phyloP scores from a whole-genome alignment of 2,797 vertebrate genomes.

The Lophotriccus pileatus region DNA sequence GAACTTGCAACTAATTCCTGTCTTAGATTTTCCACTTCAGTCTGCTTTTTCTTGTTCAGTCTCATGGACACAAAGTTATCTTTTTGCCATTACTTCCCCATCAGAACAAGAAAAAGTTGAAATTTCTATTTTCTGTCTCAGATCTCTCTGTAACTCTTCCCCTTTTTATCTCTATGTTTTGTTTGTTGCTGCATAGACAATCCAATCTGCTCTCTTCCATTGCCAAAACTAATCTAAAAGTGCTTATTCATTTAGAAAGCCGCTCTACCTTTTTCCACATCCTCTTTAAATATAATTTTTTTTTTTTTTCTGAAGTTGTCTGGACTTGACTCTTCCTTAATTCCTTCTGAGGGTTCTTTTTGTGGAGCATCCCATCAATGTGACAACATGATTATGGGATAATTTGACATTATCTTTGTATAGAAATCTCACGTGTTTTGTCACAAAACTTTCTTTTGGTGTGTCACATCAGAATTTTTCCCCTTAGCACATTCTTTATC shows the following conservation, averaged over 20 bases:
- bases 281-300: not conserved
- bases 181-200: not conserved
- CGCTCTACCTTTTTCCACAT: not conserved
- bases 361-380: not conserved
- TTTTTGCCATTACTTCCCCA: not conserved
- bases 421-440: not conserved
- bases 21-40: not conserved
- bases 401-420: not conserved
- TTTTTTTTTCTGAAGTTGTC: not conserved
- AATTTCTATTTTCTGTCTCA: not conserved
- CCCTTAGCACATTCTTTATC: not conserved
- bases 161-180: not conserved
- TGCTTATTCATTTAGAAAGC: not conserved
- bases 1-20: not conserved
- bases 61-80: not conserved
- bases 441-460: not conserved
- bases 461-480: not conserved
- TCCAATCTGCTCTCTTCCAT: not conserved
- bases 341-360: not conserved
- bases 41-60: not conserved
- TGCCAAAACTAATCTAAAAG: not conserved
- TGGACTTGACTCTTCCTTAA: not conserved
- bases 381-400: fast-evolving
- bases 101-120: not conserved
- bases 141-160: not conserved